These are phyloP conservation scores for Octonoba sinensis DNA, from an alignment of 2,888 invertebrate genomes.

Conservation along the genomic window DNA sequence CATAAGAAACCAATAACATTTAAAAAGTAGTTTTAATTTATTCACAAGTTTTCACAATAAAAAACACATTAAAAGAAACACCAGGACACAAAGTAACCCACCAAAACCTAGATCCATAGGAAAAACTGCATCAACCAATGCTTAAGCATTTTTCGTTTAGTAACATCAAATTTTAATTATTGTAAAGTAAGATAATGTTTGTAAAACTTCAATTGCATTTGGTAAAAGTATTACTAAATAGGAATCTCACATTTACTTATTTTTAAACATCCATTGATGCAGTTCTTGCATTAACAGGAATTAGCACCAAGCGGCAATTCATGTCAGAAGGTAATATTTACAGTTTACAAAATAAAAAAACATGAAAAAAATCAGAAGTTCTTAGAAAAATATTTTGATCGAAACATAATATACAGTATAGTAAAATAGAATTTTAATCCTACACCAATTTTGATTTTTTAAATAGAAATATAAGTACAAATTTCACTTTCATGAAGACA, in stretches of 20 bases:
- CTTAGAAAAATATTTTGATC: too few relatives aligned
- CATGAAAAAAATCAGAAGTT: too few relatives aligned
- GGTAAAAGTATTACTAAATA: neutral
- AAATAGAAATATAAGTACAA: too few relatives aligned
- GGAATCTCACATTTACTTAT: neutral
- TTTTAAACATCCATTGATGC: constrained; percentile 28
- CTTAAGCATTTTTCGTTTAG: neutral
- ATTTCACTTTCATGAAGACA: too few relatives aligned
- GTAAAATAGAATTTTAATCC: neutral
- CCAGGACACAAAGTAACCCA: constrained; percentile 24
- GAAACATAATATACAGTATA: too few relatives aligned
- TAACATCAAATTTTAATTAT: too few relatives aligned
- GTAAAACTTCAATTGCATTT: too few relatives aligned
- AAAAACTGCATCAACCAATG: constrained; percentile 48
- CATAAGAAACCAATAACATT: neutral
- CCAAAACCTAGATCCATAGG: constrained; percentile 34
- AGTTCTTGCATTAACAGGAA: constrained; percentile 42
- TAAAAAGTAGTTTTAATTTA: constrained; percentile 16
- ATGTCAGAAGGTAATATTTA: neutral
- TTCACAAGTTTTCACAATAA: constrained; percentile 41
- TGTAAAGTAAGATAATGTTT: too few relatives aligned
- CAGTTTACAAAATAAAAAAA: neutral
- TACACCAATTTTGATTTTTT: neutral
- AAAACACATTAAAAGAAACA: constrained; percentile 4
- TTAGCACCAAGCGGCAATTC: constrained; percentile 11